Evolutionary conservation across 2,113 vertebrate species (phyloP).

Genomic region (Scolopax mira): DNA sequence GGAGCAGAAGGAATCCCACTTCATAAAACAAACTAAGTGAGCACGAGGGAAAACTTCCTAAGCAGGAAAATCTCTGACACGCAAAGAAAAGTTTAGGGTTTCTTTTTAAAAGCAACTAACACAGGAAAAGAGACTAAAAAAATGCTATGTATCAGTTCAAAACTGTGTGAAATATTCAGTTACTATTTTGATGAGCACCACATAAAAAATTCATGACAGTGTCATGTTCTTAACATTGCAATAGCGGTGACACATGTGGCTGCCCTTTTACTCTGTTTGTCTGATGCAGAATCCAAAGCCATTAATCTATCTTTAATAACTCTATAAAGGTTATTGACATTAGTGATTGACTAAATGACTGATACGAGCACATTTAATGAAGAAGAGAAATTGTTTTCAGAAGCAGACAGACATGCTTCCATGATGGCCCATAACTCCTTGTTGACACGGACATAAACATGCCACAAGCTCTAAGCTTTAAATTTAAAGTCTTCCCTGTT

Average conservation of each 20-base stretch:
- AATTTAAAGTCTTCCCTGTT: background rate
- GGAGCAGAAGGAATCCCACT: background rate
- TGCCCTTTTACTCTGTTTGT: background rate
- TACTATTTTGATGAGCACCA: background rate
- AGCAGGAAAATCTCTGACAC: background rate
- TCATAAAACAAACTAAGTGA: constrained; percentile 32
- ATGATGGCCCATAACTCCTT: background rate
- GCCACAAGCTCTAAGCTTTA: background rate
- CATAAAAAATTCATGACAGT: background rate
- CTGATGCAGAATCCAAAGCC: background rate
- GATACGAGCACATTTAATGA: background rate
- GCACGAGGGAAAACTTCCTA: background rate
- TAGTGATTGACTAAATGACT: background rate
- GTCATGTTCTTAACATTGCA: background rate
- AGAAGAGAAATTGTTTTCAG: constrained; percentile 15
- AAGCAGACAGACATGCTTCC: background rate
- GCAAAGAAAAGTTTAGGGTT: background rate
- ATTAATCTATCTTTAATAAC: constrained; percentile 8
- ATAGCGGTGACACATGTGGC: background rate
- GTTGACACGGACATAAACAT: constrained; percentile 9
- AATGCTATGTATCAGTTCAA: background rate
- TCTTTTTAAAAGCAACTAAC: background rate
- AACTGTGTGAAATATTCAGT: background rate
- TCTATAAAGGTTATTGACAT: background rate
- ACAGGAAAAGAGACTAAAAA: background rate